phyloP scores from a whole-genome alignment of 92 coral and sea anemone genomes.

The Meandrina meandrites region DNA sequence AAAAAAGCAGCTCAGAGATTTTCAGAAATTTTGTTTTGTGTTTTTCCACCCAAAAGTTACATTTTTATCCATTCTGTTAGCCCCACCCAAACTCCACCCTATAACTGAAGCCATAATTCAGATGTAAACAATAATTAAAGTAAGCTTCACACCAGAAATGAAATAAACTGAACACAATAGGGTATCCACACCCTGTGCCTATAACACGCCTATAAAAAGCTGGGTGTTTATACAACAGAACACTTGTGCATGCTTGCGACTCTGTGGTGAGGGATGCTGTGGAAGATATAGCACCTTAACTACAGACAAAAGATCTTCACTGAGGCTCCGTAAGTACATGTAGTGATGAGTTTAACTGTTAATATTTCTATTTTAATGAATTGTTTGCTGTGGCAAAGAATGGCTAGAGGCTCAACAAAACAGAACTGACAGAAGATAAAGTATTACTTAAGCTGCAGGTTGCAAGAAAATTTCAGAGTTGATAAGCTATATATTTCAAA shows the following conservation, averaged over 20 bases:
- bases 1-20: neutral
- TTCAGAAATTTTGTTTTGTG: neutral
- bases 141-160: constrained; percentile 12
- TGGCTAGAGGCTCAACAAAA: neutral
- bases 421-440: neutral
- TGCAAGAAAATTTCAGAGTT: neutral
- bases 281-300: neutral
- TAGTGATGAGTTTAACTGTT: neutral
- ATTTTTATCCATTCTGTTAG: neutral
- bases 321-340: constrained; percentile 10
- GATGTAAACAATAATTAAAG: constrained; percentile 31
- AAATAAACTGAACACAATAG: constrained; percentile 23
- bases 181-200: constrained; percentile 26
- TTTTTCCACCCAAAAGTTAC: neutral
- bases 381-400: neutral
- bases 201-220: constrained; percentile 7
- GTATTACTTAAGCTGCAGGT: neutral
- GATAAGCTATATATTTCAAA: neutral
- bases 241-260: constrained; percentile 6
- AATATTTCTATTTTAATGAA: neutral
- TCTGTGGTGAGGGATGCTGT: neutral
- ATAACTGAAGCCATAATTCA: constrained; percentile 6
- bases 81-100: constrained; percentile 47
- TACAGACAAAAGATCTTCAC: neutral
- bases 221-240: constrained; percentile 4